Evolutionary conservation across 2,113 vertebrate genomes (phyloP), one percentile per base, ranked within the genome.

Genomic region (Heliornis fulica): DNA sequence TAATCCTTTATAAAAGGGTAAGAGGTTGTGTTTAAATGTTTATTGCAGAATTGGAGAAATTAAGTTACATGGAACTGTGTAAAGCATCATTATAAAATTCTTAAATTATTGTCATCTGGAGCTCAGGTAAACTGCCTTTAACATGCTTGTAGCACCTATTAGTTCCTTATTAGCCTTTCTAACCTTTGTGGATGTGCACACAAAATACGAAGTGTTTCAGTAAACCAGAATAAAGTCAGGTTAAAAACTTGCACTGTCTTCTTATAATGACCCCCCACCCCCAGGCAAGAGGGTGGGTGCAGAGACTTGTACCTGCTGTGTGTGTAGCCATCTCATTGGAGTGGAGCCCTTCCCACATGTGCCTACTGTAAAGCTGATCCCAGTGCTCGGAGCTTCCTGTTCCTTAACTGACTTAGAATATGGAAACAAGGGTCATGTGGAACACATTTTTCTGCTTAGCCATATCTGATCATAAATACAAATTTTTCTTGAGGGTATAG

Each of bases 311-410:
- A 10, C 9, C 41, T n/a, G 26, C 70, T 76, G 13, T 25, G 5
- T 1, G 0, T 10, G 25, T 13, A 34, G 26, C 15, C 45, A 8
- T 10, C 31, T 46, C 40, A 31, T 1, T 85, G 71, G 11, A 45
- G 8, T 3, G 4, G 56, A 31, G 29, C 20, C 21, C 75, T 40
- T 11, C 5, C 12, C 25, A 1, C 10, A 16, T 28, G 46, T 1
- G 2, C 22, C 11, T 79, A 5, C 50, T 59, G 11, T 5, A 34
- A 46, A 45, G 25, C 9, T 53, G 40, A 31, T 20, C 13, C 21
- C 21, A 54, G 5, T 15, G 2, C 9, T 70, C 13, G 1, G 5
- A 2, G 4, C 15, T 89, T 43, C 46, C 21, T 4, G 0, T 29
- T 7, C 0, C 0, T 11, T 60, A 51, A n/a, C 21, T 16, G 40